Evolutionary conservation across 2,888 invertebrate genomes (phyloP).

Genomic region (Luperina nickerlii): DNA sequence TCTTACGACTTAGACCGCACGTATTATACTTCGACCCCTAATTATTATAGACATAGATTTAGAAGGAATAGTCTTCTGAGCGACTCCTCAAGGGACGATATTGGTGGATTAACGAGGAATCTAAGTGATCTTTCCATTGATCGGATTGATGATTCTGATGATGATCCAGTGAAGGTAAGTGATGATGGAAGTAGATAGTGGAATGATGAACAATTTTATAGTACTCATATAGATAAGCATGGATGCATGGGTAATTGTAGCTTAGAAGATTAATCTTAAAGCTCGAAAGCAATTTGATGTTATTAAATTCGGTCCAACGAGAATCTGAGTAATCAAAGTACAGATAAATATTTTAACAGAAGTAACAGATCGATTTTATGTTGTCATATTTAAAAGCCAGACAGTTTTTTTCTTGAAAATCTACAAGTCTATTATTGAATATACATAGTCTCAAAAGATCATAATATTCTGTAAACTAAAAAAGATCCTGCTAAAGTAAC

Average conservation of each 20-base stretch:
- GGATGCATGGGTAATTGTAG: constrained; percentile 30
- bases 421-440: neutral
- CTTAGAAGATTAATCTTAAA: neutral
- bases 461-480: neutral
- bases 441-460: neutral
- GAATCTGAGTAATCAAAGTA: neutral
- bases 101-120: constrained; percentile 79
- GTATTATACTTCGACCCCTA: constrained; percentile 84
- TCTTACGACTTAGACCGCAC: constrained; percentile 88
- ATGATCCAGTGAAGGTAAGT: constrained; percentile 85
- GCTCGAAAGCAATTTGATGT: neutral
- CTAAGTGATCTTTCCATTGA: constrained; percentile 86
- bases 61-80: constrained; percentile 71
- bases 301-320: neutral
- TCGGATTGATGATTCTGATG: constrained; percentile 84
- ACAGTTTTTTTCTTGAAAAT: neutral
- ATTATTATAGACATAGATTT: constrained; percentile 82
- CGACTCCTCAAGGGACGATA: constrained; percentile 74
- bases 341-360: neutral
- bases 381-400: neutral
- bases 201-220: constrained; percentile 9
- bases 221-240: constrained; percentile 26
- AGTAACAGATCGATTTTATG: neutral
- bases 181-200: constrained; percentile 39
- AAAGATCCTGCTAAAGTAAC: neutral